Evolutionary conservation across 1,140 invertebrate species (phyloP).

Genomic region (Saccostrea glomerata): DNA sequence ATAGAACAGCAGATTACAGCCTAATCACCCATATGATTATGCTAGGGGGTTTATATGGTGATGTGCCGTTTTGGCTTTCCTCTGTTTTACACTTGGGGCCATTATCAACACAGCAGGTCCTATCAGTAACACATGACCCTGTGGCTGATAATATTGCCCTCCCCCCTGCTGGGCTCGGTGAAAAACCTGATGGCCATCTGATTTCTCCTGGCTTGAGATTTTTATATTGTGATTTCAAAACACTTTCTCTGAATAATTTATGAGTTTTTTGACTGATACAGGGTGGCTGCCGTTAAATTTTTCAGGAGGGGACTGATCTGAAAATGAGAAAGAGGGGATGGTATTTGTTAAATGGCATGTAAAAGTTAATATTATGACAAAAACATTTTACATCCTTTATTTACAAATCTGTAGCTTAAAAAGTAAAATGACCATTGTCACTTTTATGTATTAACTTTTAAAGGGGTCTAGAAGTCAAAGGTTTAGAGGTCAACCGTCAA

Average conservation of each 20-base stretch:
- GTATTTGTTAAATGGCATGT: too few species aligned
- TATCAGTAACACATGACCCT: conserved; percentile 2
- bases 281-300: too few species aligned
- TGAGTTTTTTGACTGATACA: too few species aligned
- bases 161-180: not conserved
- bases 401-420: too few species aligned
- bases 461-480: too few species aligned
- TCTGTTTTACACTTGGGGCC: not conserved
- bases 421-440: too few species aligned
- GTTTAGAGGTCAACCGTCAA: too few species aligned
- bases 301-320: too few species aligned
- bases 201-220: not conserved
- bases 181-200: conserved; percentile 12
- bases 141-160: not conserved
- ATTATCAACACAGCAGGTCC: conserved; percentile 13
- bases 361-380: too few species aligned
- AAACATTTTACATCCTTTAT: too few species aligned
- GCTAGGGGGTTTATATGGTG: not conserved
- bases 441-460: too few species aligned
- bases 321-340: too few species aligned
- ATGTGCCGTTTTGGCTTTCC: not conserved
- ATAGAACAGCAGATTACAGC: conserved; percentile 16
- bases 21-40: conserved; percentile 11
- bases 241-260: not conserved
- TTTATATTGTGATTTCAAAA: not conserved